Evolutionary conservation across 2,113 vertebrate species (phyloP).

Genomic region (Eublepharis macularius): DNA sequence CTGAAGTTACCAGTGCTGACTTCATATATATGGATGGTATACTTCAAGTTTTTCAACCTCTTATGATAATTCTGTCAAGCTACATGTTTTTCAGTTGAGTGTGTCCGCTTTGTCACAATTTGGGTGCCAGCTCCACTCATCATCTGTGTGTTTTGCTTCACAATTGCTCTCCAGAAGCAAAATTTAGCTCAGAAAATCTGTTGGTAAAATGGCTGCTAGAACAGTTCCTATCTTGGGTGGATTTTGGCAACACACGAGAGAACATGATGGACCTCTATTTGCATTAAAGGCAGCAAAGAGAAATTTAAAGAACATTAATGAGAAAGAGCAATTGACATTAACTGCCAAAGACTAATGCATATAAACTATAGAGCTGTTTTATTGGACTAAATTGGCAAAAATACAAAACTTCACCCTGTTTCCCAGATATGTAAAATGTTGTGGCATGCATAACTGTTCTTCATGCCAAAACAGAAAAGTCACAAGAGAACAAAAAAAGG

Average conservation of each 20-base stretch:
- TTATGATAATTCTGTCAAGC: slow-evolving; percentile 58
- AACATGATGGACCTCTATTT: slow-evolving; percentile 36
- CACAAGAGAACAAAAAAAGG: background rate
- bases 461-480: background rate
- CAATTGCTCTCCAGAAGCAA: slow-evolving; percentile 60
- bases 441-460: background rate
- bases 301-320: background rate
- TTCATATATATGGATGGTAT: slow-evolving; percentile 46
- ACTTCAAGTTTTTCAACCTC: slow-evolving; percentile 60
- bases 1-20: slow-evolving; percentile 25
- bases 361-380: background rate
- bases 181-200: slow-evolving; percentile 65
- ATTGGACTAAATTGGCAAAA: background rate
- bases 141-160: slow-evolving; percentile 63
- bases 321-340: slow-evolving; percentile 14
- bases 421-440: too few relatives aligned
- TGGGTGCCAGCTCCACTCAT: slow-evolving; percentile 62
- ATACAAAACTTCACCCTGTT: background rate
- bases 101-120: slow-evolving; percentile 63
- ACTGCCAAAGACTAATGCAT: background rate
- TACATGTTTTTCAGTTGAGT: slow-evolving; percentile 62
- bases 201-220: slow-evolving; percentile 52
- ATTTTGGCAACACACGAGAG: slow-evolving; percentile 56
- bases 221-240: slow-evolving; percentile 55
- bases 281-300: slow-evolving; percentile 30